phyloP scores from a whole-genome alignment of 2,113 vertebrate genomes.

The Microtus richardsoni region DNA sequence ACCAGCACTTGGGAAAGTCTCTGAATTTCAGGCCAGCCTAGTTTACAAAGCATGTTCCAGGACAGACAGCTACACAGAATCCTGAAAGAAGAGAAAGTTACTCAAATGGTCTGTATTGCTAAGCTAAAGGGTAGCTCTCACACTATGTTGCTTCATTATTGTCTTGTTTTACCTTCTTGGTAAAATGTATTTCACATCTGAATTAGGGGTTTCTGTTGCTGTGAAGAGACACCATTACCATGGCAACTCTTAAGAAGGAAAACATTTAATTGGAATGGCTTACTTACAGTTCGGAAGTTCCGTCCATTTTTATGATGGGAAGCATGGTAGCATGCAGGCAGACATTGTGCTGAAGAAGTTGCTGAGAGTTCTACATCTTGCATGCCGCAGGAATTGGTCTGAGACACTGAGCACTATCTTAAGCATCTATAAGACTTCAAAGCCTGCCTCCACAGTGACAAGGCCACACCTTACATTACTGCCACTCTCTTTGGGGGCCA shows the following conservation, averaged over 20 bases:
- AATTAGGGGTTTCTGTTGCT: neutral
- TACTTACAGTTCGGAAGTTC: no score
- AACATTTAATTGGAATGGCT: neutral
- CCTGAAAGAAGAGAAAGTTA: neutral
- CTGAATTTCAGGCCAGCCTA: no score
- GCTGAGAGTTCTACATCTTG: no score
- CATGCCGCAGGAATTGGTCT: no score
- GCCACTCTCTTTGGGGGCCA: no score
- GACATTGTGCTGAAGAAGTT: neutral
- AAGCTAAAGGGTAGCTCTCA: conserved; percentile 34
- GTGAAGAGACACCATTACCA: neutral
- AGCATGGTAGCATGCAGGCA: neutral
- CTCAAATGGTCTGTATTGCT: neutral
- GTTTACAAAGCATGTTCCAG: no score
- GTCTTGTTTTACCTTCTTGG: neutral
- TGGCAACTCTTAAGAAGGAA: neutral
- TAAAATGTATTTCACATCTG: neutral
- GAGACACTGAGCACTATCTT: no score
- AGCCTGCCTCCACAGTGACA: neutral
- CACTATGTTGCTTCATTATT: neutral
- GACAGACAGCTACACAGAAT: neutral
- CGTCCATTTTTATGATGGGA: neutral
- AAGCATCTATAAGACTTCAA: no score
- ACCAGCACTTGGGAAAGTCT: neutral
- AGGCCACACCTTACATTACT: neutral